phyloP scores from a whole-genome alignment of 2,888 invertebrate genomes.

The Spilarctia lutea region DNA sequence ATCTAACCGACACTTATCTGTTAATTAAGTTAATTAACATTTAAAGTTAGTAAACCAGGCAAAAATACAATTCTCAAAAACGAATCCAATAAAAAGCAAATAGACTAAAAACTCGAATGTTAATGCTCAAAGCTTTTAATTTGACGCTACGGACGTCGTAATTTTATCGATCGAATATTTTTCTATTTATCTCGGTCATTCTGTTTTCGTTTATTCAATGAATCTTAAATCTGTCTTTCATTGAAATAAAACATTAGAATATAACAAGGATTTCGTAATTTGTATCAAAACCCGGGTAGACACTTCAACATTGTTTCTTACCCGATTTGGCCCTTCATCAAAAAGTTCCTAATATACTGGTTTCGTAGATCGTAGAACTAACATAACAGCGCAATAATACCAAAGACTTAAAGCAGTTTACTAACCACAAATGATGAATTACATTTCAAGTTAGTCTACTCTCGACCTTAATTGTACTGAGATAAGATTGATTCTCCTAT shows the following conservation, averaged over 20 bases:
- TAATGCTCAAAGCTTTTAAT: neutral
- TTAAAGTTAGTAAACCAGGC: no score
- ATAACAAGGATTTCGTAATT: neutral
- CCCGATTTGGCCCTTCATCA: conserved; percentile 8
- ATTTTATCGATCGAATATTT: neutral
- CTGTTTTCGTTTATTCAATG: neutral
- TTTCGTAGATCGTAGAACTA: conserved; percentile 19
- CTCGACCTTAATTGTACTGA: neutral
- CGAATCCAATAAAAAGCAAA: neutral
- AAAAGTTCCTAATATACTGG: conserved; percentile 17
- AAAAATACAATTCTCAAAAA: no score
- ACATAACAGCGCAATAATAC: conserved; percentile 22
- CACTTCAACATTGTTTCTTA: neutral
- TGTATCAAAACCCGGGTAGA: neutral
- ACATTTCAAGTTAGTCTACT: neutral
- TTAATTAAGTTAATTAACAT: no score
- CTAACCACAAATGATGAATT: conserved; percentile 31
- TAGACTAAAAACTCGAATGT: neutral
- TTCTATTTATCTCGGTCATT: neutral
- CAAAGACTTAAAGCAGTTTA: conserved; percentile 29
- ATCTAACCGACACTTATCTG: no score
- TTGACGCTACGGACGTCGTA: neutral
- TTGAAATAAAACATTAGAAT: neutral
- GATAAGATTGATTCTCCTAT: conserved; percentile 10
- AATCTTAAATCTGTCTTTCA: neutral